Percentiles rank a stretch among this genome's conserved stretches.
phyloP scores from a whole-genome alignment of 2,888 invertebrate genomes.

The Drosophila silvestris region DNA sequence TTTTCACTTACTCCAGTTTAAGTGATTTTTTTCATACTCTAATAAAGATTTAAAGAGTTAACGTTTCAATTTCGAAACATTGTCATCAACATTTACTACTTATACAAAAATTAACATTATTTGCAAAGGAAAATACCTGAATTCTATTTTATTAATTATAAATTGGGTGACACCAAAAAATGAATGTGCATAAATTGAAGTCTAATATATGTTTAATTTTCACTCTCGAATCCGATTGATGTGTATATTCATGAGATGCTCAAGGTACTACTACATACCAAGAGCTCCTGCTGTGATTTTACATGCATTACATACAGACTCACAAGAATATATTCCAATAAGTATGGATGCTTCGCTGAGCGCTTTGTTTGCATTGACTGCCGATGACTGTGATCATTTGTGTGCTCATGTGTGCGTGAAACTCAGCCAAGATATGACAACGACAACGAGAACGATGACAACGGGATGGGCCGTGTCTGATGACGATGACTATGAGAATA shows the following conservation, averaged over 20 bases:
- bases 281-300: constrained; percentile 22
- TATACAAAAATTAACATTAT: neutral
- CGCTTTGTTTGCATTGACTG: constrained; percentile 58
- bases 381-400: constrained; percentile 56
- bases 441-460: neutral
- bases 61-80: neutral
- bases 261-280: neutral
- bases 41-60: neutral
- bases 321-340: constrained; percentile 12
- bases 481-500: constrained; percentile 8
- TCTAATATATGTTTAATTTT: neutral
- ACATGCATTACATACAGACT: constrained; percentile 5
- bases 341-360: constrained; percentile 42
- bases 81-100: neutral
- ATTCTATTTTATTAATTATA: neutral
- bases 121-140: neutral
- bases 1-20: neutral
- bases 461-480: neutral
- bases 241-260: neutral
- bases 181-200: neutral
- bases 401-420: constrained; percentile 61
- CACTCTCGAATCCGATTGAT: neutral
- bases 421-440: constrained; percentile 44
- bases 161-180: neutral
- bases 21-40: neutral